Evolutionary conservation across 2,888 invertebrate species (phyloP), one percentile per base, ranked within the genome.

Genomic region (Trissolcus brochymenae): DNA sequence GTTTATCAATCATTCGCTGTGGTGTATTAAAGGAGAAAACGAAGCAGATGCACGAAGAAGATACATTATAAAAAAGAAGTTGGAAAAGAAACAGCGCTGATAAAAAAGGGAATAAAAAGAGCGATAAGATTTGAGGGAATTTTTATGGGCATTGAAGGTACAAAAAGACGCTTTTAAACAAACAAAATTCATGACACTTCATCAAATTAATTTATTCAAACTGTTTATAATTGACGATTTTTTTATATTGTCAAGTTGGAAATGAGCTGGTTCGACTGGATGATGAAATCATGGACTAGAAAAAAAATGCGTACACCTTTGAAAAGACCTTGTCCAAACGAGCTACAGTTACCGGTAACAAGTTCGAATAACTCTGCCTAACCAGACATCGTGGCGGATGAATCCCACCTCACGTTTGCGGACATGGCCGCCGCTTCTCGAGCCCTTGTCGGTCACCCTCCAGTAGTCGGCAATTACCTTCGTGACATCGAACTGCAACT

Each of bases 1-100:
- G 54, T 43, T 68, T 59, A 67, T 53, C 59, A 67, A 51, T 59
- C 57, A 56, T 50, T 17, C 59, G 51, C 41, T 29, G 35, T 14
- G 40, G 43, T 59, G 43, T 59, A 35, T 53, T 59, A 41, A 16
- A 57, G 59, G 59, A 59, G 57, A 67, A 51, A 67, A 67, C 25
- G 40, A 51, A 67, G 50, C 35, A 55, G 55, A 49, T 51, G 51
- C 35, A 51, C 51, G 51, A 51, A 61, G 61, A 16, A 51, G 40
- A 51, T 17, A 35, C 35, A 16, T 46, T 46, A 46, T 16, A 46
- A 46, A 46, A 16, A 53, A 35, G 40, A 50, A 62, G 53, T 19
- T 51, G 62, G 53, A 62, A 59, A 64, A 64, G 54, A 43, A 50
- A 35, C 54, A 46, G 11, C 49, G 43, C 13, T 53, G 53, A 64